Evolutionary conservation across 2,113 vertebrate species (phyloP).

Genomic region (Perccottus glenii): DNA sequence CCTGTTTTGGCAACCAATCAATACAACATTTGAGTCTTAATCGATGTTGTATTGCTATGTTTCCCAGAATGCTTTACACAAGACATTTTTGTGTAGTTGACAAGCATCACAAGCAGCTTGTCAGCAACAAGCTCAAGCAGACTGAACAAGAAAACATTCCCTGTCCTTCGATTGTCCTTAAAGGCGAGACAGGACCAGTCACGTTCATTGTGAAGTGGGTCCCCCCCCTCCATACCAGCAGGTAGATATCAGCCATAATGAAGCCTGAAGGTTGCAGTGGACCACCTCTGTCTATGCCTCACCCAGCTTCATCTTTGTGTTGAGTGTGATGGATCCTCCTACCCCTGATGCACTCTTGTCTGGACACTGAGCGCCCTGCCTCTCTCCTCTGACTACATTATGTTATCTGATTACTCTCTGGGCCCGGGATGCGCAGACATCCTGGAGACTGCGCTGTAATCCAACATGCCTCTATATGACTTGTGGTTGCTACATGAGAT

Average conservation of each 20-base stretch:
- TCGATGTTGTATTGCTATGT: no score
- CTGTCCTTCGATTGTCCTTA: no score
- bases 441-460: slow-evolving; percentile 77
- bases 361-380: slow-evolving; percentile 43
- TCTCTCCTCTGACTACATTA: slow-evolving; percentile 69
- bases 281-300: slow-evolving; percentile 47
- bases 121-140: no score
- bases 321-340: slow-evolving; percentile 56
- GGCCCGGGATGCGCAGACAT: slow-evolving; percentile 63
- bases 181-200: no score
- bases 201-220: no score
- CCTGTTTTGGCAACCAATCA: no score
- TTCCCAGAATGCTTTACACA: no score
- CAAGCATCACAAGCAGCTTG: no score
- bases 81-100: no score
- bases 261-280: slow-evolving; percentile 67
- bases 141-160: no score
- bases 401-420: slow-evolving; percentile 77
- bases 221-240: slow-evolving; percentile 51
- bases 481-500: slow-evolving; percentile 79
- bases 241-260: slow-evolving; percentile 72
- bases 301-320: background rate
- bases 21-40: no score
- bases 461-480: slow-evolving; percentile 75
- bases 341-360: slow-evolving; percentile 55